Evolutionary conservation across 2,888 invertebrate genomes (phyloP).

Genomic region (Palloptera scutellata): DNA sequence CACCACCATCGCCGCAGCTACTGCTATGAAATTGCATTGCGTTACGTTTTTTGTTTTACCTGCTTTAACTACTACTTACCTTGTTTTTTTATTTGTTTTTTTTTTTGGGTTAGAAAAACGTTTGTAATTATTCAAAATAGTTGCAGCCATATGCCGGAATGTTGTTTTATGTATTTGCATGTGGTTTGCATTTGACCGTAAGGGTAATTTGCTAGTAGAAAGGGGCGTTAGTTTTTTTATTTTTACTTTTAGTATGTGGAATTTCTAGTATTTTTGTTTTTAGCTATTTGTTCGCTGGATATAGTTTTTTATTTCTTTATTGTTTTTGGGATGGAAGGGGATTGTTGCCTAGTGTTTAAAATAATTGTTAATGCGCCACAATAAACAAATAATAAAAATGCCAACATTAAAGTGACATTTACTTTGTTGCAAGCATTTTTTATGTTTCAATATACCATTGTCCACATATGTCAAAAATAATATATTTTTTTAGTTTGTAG

Average conservation of each 20-base stretch:
- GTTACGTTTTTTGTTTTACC: constrained; percentile 4
- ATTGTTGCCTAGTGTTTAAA: constrained; percentile 22
- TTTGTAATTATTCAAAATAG: constrained; percentile 34
- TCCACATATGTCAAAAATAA: background rate
- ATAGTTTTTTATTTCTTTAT: constrained; percentile 6
- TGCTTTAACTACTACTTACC: no score
- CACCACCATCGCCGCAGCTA: constrained; percentile 9
- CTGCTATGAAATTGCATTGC: constrained; percentile 19
- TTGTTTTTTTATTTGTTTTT: no score
- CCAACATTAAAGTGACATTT: constrained; percentile 23
- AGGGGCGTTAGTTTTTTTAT: constrained; percentile 25
- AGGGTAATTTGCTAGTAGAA: constrained; percentile 7
- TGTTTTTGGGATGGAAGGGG: constrained; percentile 17
- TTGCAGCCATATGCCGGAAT: background rate
- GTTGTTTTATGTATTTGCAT: background rate
- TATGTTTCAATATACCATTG: background rate
- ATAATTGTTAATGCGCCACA: constrained; percentile 37
- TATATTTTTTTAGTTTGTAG: no score
- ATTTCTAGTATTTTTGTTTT: constrained; percentile 6
- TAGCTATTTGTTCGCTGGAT: no score
- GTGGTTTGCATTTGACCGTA: no score
- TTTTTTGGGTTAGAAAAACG: constrained; percentile 22
- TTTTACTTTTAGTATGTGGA: constrained; percentile 24
- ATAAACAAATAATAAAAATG: constrained; percentile 39
- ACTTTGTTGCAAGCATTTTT: no score